These are phyloP conservation scores for Trematomus bernacchii DNA, from an alignment of 2,797 vertebrate genomes.

Conservation along the genomic window DNA sequence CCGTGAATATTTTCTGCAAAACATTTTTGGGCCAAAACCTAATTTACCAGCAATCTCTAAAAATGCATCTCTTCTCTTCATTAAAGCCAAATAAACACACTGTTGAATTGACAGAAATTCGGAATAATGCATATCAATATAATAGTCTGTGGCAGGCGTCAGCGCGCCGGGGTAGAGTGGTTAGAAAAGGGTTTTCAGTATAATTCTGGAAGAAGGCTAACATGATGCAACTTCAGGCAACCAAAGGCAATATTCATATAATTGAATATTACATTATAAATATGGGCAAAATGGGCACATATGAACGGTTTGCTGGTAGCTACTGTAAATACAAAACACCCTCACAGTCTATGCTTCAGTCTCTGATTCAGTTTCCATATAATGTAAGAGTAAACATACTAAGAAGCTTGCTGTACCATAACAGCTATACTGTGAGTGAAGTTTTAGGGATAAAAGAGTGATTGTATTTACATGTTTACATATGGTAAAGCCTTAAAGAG, in stretches of 20 bases:
- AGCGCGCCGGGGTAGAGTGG: constrained; percentile 2
- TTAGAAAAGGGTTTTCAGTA: constrained; percentile 14
- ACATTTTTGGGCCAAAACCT: background rate
- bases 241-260: constrained; percentile 16
- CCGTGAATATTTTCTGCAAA: constrained; percentile 16
- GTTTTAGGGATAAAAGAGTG: constrained; percentile 20
- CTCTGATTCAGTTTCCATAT: constrained; percentile 2
- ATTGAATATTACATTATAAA: too few relatives aligned
- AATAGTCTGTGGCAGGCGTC: constrained; percentile 41
- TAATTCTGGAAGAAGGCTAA: constrained; percentile 28
- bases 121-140: constrained; percentile 19
- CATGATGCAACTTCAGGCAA: constrained; percentile 61
- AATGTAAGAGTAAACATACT: background rate
- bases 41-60: constrained; percentile 21
- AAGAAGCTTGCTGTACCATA: background rate
- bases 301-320: background rate
- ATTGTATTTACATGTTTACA: background rate
- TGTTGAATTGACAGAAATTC: constrained; percentile 19
- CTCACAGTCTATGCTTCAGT: background rate
- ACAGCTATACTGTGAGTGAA: background rate
- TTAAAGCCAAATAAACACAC: constrained; percentile 23
- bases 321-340: constrained; percentile 1
- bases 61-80: constrained; percentile 34
- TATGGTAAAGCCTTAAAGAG: constrained; percentile 15
- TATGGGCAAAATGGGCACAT: too few relatives aligned